phyloP scores from a whole-genome alignment of 1,140 invertebrate genomes.

The Neodiprion virginianus region DNA sequence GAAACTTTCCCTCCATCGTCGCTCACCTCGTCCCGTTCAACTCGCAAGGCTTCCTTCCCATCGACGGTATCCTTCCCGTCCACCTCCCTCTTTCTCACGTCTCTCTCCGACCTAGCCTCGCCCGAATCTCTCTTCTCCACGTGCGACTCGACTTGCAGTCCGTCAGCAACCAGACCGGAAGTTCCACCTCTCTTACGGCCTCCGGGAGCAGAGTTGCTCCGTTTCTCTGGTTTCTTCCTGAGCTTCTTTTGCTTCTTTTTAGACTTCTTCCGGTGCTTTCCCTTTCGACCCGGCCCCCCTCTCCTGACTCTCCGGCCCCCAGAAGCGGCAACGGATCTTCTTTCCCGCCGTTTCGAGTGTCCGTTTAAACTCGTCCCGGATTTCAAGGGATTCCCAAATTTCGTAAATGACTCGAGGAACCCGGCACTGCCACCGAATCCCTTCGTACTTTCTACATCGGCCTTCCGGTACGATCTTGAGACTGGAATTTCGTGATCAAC shows the following conservation, averaged over 20 bases:
- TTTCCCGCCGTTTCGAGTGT: no score
- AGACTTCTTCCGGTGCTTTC: conserved; percentile 3
- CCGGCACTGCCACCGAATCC: no score
- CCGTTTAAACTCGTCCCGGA: no score
- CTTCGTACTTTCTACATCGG: no score
- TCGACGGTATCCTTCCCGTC: not conserved
- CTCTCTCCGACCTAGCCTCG: not conserved
- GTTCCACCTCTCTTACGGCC: not conserved
- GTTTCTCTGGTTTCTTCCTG: not conserved
- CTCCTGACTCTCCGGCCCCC: not conserved
- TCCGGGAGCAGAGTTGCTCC: not conserved
- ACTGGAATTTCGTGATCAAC: not conserved
- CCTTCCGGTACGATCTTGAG: no score
- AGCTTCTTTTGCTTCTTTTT: not conserved
- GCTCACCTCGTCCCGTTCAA: not conserved
- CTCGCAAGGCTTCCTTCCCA: not conserved
- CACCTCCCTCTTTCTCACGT: not conserved
- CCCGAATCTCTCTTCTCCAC: not conserved
- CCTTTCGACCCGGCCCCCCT: not conserved
- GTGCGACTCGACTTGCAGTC: not conserved
- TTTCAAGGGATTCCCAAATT: no score
- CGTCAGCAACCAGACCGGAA: not conserved
- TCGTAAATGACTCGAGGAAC: no score
- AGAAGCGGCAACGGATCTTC: no score
- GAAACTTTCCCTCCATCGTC: not conserved